Evolutionary conservation across 2,888 invertebrate species (phyloP).

Genomic region (Notocelia uddmanniana): DNA sequence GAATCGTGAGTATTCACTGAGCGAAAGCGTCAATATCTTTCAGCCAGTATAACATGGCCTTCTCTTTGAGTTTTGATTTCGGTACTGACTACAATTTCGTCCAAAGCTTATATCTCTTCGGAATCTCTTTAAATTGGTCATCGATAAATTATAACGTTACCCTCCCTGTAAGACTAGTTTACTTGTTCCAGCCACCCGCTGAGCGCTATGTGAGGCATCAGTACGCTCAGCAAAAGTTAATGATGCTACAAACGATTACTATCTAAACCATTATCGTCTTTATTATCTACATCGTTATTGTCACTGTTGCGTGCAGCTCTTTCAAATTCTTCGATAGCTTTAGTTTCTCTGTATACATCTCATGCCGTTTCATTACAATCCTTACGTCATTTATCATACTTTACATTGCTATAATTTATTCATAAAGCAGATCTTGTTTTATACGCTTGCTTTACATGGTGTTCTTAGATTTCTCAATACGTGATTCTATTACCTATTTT

Average conservation of each 20-base stretch:
- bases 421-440: conserved; percentile 78
- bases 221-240: conserved; percentile 65
- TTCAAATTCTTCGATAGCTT: conserved; percentile 54
- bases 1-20: conserved; percentile 79
- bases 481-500: conserved; percentile 75
- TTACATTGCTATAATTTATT: conserved; percentile 84
- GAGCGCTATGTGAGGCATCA: conserved; percentile 80
- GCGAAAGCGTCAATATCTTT: conserved; percentile 68
- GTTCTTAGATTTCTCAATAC: conserved; percentile 80
- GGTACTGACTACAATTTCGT: conserved; percentile 20
- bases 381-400: conserved; percentile 84
- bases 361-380: conserved; percentile 81
- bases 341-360: conserved; percentile 66
- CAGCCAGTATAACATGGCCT: conserved; percentile 62
- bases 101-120: conserved; percentile 44
- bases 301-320: conserved; percentile 47
- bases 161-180: conserved; percentile 78
- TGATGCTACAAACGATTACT: conserved; percentile 56
- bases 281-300: conserved; percentile 52
- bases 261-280: conserved; percentile 58
- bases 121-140: conserved; percentile 72
- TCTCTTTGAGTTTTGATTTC: conserved; percentile 1
- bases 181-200: conserved; percentile 80
- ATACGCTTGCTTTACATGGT: conserved; percentile 79
- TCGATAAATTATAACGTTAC: conserved; percentile 81